Percentiles rank a stretch among this genome's conserved stretches.
These are phyloP conservation scores for Physocephala rufipes DNA, from an alignment of 2,888 invertebrate species.

Conservation along the genomic window DNA sequence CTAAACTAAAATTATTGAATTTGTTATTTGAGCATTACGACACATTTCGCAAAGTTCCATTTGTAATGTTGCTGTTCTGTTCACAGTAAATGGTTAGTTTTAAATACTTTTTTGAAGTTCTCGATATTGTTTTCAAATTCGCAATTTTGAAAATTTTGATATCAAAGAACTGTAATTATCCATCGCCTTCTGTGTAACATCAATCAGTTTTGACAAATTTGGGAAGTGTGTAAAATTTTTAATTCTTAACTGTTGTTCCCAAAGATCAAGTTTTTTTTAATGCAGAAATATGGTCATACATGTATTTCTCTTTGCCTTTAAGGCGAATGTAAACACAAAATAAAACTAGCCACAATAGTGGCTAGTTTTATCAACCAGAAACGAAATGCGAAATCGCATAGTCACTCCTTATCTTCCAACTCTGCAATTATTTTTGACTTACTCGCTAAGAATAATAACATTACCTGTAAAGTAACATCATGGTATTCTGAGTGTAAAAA, in stretches of 20 bases:
- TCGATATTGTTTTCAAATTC: constrained; percentile 41
- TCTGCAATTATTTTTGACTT: too few relatives aligned
- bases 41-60: constrained; percentile 41
- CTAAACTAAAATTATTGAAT: constrained; percentile 39
- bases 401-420: too few relatives aligned
- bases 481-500: too few relatives aligned
- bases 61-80: constrained; percentile 41
- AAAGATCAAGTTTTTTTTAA: constrained; percentile 26
- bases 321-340: constrained; percentile 19
- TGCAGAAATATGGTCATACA: constrained; percentile 25
- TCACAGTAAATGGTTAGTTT: constrained; percentile 42
- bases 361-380: constrained; percentile 21
- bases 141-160: constrained; percentile 38
- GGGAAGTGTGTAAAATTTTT: constrained; percentile 21
- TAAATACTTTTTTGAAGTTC: constrained; percentile 41
- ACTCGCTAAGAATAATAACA: too few relatives aligned
- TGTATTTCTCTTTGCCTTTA: constrained; percentile 22
- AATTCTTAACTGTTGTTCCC: constrained; percentile 26
- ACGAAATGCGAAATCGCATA: too few relatives aligned
- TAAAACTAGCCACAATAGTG: too few relatives aligned
- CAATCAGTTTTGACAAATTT: background rate
- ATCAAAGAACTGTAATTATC: constrained; percentile 14
- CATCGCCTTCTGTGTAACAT: background rate
- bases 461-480: too few relatives aligned
- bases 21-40: constrained; percentile 40